A percentile compares a stretch with the other conserved stretches of the same genome.
These are phyloP conservation scores for Caenorhabditis sp. DNA, from an alignment of 2,888 invertebrate genomes.

Conservation along the genomic window DNA sequence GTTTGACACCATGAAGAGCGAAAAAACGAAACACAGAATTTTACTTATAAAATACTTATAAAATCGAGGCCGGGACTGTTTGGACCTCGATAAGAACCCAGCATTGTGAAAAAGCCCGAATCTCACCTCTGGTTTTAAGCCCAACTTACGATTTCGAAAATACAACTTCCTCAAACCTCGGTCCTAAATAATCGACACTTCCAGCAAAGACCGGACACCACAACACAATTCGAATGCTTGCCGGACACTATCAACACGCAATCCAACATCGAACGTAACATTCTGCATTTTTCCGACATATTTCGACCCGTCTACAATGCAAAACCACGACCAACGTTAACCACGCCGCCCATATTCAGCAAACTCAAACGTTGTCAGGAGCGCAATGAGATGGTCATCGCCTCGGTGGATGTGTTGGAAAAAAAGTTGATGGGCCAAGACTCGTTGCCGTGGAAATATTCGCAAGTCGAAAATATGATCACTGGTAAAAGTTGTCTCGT, in stretches of 20 bases:
- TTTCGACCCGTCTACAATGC: not conserved
- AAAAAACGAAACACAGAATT: no score
- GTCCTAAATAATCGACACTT: not conserved
- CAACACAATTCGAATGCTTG: not conserved
- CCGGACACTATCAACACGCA: not conserved
- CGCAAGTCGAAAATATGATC: not conserved
- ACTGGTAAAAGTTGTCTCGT: not conserved
- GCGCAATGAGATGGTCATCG: not conserved
- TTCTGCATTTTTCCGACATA: not conserved
- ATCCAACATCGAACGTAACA: not conserved
- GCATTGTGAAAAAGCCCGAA: no score
- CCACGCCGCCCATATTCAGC: not conserved
- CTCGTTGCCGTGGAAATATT: not conserved
- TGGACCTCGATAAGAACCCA: no score
- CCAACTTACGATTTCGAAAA: no score
- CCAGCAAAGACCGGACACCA: not conserved
- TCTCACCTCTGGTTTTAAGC: no score
- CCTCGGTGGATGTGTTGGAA: not conserved
- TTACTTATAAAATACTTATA: no score
- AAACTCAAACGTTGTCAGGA: not conserved
- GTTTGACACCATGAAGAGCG: no score
- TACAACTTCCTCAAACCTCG: no score
- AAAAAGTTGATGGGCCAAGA: not conserved
- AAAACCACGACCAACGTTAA: not conserved
- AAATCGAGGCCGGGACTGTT: no score